Base-by-base conservation (phyloP, 2,797 vertebrate genomes). In the Oceanodroma leucorhoa region DNA sequence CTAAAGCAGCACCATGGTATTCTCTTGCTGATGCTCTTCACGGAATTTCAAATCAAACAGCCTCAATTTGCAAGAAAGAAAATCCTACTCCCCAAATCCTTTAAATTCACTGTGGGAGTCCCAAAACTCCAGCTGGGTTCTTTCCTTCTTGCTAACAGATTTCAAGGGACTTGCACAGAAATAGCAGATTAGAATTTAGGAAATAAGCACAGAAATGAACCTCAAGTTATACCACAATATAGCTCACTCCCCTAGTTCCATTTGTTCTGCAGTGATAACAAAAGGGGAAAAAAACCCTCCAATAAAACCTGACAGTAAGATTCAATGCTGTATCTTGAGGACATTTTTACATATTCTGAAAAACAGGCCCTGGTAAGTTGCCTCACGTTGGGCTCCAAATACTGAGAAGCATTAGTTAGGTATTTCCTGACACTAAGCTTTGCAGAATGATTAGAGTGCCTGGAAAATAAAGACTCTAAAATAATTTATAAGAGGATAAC, bases 81-180 rank as follows among this genome's bases (percentile, higher is more conserved):
- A 60, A 83, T 70, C 70, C 79, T 86, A 48, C 32, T 91, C 61
- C 87, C 46, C 38, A 79, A 62, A 78, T 53, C 73, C 73, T 40
- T 38, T 61, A 73, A 70, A 84, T 90, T 87, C 83, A 73, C 51
- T 24, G 32, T 45, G 60, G 60, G 40, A 90, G 53, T 55, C 83
- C 70, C 72, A 72, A 70, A 83, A 83, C 57, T 89, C 84, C 85
- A 93, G 66, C 77, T 84, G 87, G n/a, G 36, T 70, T 88, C 79
- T 67, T 36, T 84, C 60, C 65, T 87, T 80, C 81, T 67, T n/a
- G 24, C 48, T 71, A 88, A 61, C 45, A 87, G 40, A 87, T 93
- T 96, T 93, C 89, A 90, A 87, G 67, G 66, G 70, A 93, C 67
- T 82, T 84, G 36, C 55, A 89, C 21, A 93, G 70, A 94, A 94